A percentile compares a stretch with the other conserved stretches of the same genome.
phyloP scores from a whole-genome alignment of 2,888 invertebrate species.

The Macrosoma leucophasiata region DNA sequence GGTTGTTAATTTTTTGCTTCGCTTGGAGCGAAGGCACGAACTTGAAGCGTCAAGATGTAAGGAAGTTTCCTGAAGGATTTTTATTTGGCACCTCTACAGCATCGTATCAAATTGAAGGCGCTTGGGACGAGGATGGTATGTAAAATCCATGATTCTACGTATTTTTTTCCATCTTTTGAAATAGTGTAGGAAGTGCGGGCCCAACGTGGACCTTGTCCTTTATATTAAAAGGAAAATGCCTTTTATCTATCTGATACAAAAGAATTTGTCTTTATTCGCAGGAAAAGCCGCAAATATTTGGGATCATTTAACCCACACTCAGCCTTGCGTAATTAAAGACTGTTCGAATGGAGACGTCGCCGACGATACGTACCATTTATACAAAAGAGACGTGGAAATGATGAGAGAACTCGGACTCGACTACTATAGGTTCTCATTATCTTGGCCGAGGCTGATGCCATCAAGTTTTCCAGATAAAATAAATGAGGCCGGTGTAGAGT shows the following conservation, averaged over 20 bases:
- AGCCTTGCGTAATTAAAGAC: slow-evolving; percentile 59
- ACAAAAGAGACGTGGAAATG: slow-evolving; percentile 60
- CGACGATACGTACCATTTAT: slow-evolving; percentile 72
- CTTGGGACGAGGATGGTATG: slow-evolving; percentile 40
- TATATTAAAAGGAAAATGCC: neutral
- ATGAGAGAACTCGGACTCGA: slow-evolving; percentile 47
- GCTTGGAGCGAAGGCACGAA: no score
- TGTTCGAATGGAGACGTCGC: slow-evolving; percentile 71
- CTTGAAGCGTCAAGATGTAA: slow-evolving; percentile 19
- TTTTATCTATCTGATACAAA: no score
- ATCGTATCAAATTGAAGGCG: slow-evolving; percentile 38
- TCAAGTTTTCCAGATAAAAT: slow-evolving; percentile 59
- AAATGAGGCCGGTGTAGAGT: slow-evolving; percentile 51
- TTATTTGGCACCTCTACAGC: slow-evolving; percentile 35
- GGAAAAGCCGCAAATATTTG: slow-evolving; percentile 74
- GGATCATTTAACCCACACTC: slow-evolving; percentile 69
- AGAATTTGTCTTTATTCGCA: slow-evolving; percentile 22
- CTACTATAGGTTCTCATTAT: slow-evolving; percentile 67
- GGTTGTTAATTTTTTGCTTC: no score
- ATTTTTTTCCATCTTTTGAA: no score
- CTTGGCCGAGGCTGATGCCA: slow-evolving; percentile 77
- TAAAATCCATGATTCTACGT: no score
- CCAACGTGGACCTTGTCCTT: no score
- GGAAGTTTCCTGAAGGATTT: slow-evolving; percentile 30
- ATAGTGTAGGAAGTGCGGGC: no score